These are phyloP conservation scores for Petrocephalus microphthalmus DNA, from an alignment of 2,113 vertebrate genomes.

Conservation along the genomic window DNA sequence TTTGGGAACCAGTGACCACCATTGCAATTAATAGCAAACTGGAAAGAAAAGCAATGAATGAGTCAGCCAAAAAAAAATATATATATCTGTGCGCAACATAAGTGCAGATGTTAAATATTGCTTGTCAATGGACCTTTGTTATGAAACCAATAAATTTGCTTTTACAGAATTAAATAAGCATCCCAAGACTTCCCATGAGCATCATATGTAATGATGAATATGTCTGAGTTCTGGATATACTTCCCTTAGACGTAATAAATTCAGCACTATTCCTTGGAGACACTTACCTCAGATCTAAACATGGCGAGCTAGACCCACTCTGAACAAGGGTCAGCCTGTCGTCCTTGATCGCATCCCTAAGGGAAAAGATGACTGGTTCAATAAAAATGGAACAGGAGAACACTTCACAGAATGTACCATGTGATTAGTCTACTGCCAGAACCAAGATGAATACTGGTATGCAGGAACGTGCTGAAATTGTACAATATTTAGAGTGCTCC, in stretches of 20 bases:
- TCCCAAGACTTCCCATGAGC: neutral
- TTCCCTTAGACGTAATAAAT: neutral
- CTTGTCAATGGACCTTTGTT: neutral
- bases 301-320: slow-evolving; percentile 92
- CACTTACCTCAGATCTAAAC: slow-evolving; percentile 85
- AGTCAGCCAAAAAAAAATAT: neutral
- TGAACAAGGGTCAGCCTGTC: slow-evolving; percentile 78
- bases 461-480: neutral
- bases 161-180: neutral
- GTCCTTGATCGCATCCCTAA: slow-evolving; percentile 70
- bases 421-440: no score
- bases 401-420: neutral
- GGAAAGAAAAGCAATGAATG: neutral
- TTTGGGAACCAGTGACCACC: neutral
- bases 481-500: neutral
- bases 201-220: neutral
- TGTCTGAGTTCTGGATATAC: neutral
- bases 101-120: neutral
- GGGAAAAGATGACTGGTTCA: slow-evolving; percentile 10
- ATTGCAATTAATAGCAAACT: neutral
- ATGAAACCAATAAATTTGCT: neutral
- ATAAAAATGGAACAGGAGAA: neutral
- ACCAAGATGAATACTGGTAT: neutral
- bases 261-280: neutral
- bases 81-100: neutral